Conservation (phyloP, 2,113 vertebrate species). For the Cynocephalus volans region DNA sequence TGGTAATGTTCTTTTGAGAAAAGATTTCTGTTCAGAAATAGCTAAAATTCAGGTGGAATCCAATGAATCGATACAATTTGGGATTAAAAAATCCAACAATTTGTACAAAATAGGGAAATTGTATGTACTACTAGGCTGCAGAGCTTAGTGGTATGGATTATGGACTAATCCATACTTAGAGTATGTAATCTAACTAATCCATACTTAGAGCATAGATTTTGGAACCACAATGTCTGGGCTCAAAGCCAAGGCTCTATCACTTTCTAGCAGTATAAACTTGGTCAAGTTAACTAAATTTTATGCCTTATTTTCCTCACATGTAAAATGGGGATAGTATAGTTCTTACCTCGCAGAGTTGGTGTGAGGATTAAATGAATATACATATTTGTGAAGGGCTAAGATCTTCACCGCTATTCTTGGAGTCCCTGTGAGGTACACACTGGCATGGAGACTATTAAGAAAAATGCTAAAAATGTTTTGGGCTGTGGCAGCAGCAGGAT, state of each 20-base stretch:
- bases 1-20: slow-evolving; percentile 30
- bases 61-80: neutral
- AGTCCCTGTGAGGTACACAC: neutral
- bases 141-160: neutral
- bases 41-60: neutral
- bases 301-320: neutral
- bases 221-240: neutral
- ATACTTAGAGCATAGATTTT: neutral
- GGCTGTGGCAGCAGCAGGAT: neutral
- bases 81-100: neutral
- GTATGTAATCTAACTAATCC: too few species aligned
- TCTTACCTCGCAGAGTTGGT: neutral
- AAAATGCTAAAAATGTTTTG: neutral
- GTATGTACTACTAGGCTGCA: neutral
- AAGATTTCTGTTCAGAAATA: neutral
- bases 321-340: neutral
- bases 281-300: neutral
- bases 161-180: too few species aligned
- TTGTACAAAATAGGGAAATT: slow-evolving; percentile 1
- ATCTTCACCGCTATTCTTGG: neutral
- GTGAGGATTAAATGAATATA: neutral
- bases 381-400: neutral
- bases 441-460: neutral
- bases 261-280: neutral
- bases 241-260: neutral